Percentiles rank a stretch among this genome's conserved stretches.
phyloP scores from a whole-genome alignment of 2,888 invertebrate genomes.

The Glaucopsyche alexis region DNA sequence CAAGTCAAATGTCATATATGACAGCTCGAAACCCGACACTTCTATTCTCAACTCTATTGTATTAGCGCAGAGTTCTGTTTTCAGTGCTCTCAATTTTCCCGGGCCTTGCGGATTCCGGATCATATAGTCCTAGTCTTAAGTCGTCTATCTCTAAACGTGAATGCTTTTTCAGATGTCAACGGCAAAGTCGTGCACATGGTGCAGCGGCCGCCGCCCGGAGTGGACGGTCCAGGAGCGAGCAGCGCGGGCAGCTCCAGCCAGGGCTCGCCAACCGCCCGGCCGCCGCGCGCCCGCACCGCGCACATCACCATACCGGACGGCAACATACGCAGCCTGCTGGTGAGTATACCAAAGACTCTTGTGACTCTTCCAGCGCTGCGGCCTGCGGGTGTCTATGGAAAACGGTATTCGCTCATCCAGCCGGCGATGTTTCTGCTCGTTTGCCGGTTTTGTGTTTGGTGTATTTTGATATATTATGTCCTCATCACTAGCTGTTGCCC shows the following conservation, averaged over 20 bases:
- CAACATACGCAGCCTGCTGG: neutral
- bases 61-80: too few relatives aligned
- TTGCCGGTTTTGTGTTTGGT: too few relatives aligned
- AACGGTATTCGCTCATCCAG: too few relatives aligned
- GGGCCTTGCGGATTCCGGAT: too few relatives aligned
- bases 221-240: constrained; percentile 38
- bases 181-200: constrained; percentile 97
- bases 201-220: constrained; percentile 88
- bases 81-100: too few relatives aligned
- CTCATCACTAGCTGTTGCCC: too few relatives aligned
- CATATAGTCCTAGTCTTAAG: neutral
- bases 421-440: too few relatives aligned
- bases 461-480: too few relatives aligned
- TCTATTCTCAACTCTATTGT: too few relatives aligned
- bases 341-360: neutral
- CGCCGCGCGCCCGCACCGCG: constrained; percentile 9
- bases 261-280: constrained; percentile 21
- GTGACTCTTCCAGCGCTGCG: neutral
- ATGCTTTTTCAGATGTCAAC: constrained; percentile 83
- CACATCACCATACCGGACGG: constrained; percentile 11
- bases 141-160: neutral
- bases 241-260: constrained; percentile 36
- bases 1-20: too few relatives aligned
- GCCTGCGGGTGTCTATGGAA: neutral
- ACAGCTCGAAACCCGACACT: too few relatives aligned